Evolutionary conservation across 92 coral and sea anemone species (phyloP).

Genomic region (Epizoanthus scotinus): DNA sequence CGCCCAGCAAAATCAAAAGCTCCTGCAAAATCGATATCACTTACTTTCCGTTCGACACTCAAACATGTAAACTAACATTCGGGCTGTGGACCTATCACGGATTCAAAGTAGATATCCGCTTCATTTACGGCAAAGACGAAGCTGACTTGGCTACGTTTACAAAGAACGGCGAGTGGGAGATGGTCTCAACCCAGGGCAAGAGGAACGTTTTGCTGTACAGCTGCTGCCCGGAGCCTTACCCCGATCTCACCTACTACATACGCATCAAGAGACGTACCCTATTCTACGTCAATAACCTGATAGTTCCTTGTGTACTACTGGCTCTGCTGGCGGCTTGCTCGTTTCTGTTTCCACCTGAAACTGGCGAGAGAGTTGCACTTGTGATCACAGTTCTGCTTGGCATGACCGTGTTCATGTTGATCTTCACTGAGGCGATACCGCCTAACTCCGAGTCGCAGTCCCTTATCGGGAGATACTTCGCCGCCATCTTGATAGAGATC

Average conservation of each 20-base stretch:
- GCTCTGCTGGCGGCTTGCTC: constrained; percentile 81
- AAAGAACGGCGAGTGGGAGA: constrained; percentile 79
- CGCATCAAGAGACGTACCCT: constrained; percentile 70
- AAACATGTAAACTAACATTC: constrained; percentile 68
- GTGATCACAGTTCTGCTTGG: constrained; percentile 91
- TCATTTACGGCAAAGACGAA: constrained; percentile 37
- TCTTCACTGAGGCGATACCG: constrained; percentile 94
- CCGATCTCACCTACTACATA: constrained; percentile 71
- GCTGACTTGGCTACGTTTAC: constrained; percentile 59
- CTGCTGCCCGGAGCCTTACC: constrained; percentile 81
- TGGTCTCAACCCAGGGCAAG: constrained; percentile 63
- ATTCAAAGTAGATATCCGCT: constrained; percentile 59
- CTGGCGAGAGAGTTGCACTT: constrained; percentile 95
- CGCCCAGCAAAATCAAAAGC: constrained; percentile 75
- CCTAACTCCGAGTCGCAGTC: constrained; percentile 93
- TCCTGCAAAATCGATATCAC: constrained; percentile 76
- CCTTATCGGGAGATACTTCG: constrained; percentile 91
- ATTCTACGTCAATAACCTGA: constrained; percentile 84
- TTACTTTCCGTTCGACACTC: constrained; percentile 89
- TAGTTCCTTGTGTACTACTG: constrained; percentile 85
- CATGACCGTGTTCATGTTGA: constrained; percentile 94
- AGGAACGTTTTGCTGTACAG: constrained; percentile 55
- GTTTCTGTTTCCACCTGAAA: constrained; percentile 93
- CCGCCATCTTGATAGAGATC: constrained; percentile 84
- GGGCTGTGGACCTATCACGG: constrained; percentile 85